Evolutionary conservation across 1,140 invertebrate species (phyloP).

Genomic region (Nomia melanderi): DNA sequence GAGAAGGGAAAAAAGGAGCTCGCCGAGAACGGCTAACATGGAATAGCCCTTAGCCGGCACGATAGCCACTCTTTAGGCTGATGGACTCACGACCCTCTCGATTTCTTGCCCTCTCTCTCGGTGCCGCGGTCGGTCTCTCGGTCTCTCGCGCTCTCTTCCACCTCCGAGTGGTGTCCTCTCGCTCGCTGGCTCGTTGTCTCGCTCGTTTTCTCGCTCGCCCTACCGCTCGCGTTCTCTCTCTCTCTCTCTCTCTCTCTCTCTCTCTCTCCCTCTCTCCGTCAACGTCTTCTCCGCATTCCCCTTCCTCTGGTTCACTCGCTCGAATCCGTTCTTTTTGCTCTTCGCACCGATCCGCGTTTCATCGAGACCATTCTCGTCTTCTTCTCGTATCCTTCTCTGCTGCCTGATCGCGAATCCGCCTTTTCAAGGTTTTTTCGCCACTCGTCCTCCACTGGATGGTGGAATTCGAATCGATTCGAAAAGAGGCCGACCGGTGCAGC

Average conservation of each 20-base stretch:
- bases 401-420: background rate
- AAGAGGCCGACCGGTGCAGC: background rate
- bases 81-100: conserved; percentile 68
- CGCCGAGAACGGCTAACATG: conserved; percentile 78
- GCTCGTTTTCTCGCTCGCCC: too few species aligned
- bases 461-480: background rate
- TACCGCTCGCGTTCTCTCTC: conserved; percentile 56
- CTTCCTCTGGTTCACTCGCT: background rate
- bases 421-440: conserved; percentile 17
- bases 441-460: background rate
- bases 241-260: background rate
- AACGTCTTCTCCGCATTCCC: background rate
- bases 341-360: conserved; percentile 25
- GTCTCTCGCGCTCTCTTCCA: background rate
- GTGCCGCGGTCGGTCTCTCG: too few species aligned
- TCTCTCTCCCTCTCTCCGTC: too few species aligned
- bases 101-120: conserved; percentile 42
- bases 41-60: conserved; percentile 80
- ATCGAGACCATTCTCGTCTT: conserved; percentile 2
- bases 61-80: conserved; percentile 78
- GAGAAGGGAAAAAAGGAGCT: conserved; percentile 72
- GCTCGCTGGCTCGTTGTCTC: background rate
- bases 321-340: conserved; percentile 27
- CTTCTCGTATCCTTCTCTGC: conserved; percentile 5
- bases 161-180: conserved; percentile 62